Evolutionary conservation across 2,797 vertebrate species (phyloP).

Genomic region (Chaenodraco wilsoni): DNA sequence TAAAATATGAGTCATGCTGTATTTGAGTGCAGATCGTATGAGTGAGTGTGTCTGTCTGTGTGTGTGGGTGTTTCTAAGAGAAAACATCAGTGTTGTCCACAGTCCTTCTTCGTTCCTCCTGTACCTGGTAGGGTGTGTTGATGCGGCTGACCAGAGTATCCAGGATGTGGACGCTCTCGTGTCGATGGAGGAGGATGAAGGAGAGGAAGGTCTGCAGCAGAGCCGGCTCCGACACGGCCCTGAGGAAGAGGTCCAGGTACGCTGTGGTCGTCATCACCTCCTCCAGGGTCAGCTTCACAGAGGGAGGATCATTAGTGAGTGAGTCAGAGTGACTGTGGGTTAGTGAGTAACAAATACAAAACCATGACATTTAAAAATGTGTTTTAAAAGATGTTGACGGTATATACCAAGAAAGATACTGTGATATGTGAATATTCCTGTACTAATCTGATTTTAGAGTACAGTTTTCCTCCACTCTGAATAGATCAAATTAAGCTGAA

Average conservation of each 20-base stretch:
- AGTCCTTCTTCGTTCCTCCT: background rate
- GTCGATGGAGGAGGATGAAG: slow-evolving; percentile 93
- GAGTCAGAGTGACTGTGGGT: background rate
- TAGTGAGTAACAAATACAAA: background rate
- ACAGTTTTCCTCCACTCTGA: background rate
- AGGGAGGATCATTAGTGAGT: background rate
- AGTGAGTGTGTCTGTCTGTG: background rate
- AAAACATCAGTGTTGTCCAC: background rate
- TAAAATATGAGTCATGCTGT: slow-evolving; percentile 7
- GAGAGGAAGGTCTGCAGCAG: slow-evolving; percentile 95
- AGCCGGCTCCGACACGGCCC: slow-evolving; percentile 91
- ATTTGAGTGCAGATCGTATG: background rate
- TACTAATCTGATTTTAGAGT: background rate
- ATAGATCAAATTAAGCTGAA: background rate
- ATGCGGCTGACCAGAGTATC: slow-evolving; percentile 96
- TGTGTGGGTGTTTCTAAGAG: background rate
- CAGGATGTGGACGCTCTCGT: slow-evolving; percentile 94
- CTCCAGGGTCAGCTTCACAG: slow-evolving; percentile 90
- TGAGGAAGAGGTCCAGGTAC: slow-evolving; percentile 95
- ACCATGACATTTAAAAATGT: background rate
- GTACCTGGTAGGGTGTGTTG: slow-evolving; percentile 96
- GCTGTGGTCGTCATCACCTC: slow-evolving; percentile 99
- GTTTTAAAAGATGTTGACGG: background rate
- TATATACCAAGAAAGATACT: no score
- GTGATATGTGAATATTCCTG: background rate